These are phyloP conservation scores for Esox niger DNA, from an alignment of 2,113 vertebrate species.

Conservation along the genomic window DNA sequence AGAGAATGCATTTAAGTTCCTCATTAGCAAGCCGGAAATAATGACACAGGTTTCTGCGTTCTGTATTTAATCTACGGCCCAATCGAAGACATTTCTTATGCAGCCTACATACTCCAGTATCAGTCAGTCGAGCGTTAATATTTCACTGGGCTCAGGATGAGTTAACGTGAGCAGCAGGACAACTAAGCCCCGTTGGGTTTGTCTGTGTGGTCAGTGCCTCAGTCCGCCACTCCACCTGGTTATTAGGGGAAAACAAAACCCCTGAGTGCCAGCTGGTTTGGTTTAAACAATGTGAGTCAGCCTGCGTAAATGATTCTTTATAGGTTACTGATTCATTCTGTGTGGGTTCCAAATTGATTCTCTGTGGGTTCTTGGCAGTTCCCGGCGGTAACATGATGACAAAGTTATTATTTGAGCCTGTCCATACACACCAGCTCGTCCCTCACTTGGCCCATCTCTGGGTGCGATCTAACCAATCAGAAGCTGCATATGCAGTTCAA, in stretches of 20 bases:
- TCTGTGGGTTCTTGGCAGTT: conserved; percentile 47
- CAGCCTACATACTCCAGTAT: conserved; percentile 40
- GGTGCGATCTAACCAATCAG: conserved; percentile 39
- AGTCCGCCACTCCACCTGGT: conserved; percentile 32
- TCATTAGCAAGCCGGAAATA: too few relatives aligned
- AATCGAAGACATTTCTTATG: conserved; percentile 50
- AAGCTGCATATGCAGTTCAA: conserved; percentile 43
- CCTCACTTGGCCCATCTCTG: not conserved
- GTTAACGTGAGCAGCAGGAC: conserved; percentile 37
- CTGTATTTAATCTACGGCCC: not conserved
- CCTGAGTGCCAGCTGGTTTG: conserved; percentile 36
- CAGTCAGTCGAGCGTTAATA: conserved; percentile 53
- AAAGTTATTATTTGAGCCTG: not conserved
- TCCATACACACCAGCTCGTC: not conserved
- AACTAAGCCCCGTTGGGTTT: conserved; percentile 44
- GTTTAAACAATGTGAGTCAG: conserved; percentile 27
- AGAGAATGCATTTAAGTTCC: too few relatives aligned
- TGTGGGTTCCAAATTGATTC: not conserved
- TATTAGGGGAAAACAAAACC: not conserved
- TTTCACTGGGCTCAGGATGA: conserved; percentile 48
- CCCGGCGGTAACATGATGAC: conserved; percentile 16
- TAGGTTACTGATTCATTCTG: too few relatives aligned
- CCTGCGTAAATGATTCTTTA: not conserved
- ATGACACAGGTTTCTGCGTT: too few relatives aligned
- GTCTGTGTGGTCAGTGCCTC: conserved; percentile 32